A percentile compares a stretch with the other conserved stretches of the same genome.
These are phyloP conservation scores for Drosophila nikananu DNA, from an alignment of 1,140 invertebrate species.

Conservation along the genomic window DNA sequence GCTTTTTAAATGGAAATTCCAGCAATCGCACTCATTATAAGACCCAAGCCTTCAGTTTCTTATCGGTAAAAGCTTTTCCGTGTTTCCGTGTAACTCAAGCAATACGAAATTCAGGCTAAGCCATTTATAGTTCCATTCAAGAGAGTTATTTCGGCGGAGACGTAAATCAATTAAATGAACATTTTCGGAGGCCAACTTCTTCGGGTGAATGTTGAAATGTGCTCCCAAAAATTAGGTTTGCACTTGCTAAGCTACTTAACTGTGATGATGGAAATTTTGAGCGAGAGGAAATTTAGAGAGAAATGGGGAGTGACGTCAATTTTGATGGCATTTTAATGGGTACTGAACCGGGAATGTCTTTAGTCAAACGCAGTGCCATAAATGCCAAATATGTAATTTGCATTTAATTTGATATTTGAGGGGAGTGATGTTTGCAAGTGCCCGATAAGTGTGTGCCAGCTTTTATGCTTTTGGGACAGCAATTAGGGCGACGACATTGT, in stretches of 20 bases:
- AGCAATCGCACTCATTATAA: conserved; percentile 9
- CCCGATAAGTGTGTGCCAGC: no score
- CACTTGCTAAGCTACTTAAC: conserved; percentile 50
- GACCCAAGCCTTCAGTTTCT: not conserved
- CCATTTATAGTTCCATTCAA: conserved; percentile 5
- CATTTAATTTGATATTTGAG: conserved; percentile 75
- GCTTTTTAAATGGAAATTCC: conserved; percentile 11
- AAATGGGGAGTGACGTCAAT: no score
- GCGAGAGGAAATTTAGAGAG: no score
- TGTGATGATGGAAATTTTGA: conserved; percentile 58
- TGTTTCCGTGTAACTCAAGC: not conserved
- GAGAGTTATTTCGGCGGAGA: not conserved
- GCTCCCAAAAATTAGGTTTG: conserved; percentile 15
- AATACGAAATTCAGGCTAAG: not conserved
- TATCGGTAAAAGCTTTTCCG: conserved; percentile 34
- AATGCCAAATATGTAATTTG: conserved; percentile 78
- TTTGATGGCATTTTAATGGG: conserved; percentile 81
- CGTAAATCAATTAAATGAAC: conserved; percentile 42
- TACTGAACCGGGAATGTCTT: conserved; percentile 10
- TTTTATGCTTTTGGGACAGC: conserved; percentile 13
- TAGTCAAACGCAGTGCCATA: conserved; percentile 27
- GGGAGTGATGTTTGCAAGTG: not conserved
- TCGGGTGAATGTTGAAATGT: conserved; percentile 21
- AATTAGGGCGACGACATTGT: conserved; percentile 44
- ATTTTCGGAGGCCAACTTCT: conserved; percentile 38